Conservation (phyloP, 2,797 vertebrate genomes). For the Hemibagrus guttatus region DNA sequence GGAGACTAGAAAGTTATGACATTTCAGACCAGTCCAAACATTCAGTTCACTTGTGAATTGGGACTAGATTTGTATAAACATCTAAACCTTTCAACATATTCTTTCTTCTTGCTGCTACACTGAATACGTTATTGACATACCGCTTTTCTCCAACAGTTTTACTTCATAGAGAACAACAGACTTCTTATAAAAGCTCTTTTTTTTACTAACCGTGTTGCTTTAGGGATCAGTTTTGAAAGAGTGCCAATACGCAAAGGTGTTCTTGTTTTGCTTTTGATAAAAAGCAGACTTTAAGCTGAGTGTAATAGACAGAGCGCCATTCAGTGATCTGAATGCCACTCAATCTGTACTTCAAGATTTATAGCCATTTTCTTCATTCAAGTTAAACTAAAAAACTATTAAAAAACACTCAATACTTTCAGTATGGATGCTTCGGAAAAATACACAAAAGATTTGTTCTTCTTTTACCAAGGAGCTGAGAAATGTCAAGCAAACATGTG, state of each 20-base stretch:
- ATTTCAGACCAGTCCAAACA: background rate
- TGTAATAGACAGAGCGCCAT: background rate
- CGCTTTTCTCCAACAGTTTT: conserved; percentile 5
- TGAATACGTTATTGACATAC: background rate
- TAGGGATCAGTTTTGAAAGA: conserved; percentile 32
- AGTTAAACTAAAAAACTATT: background rate
- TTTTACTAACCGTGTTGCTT: conserved; percentile 36
- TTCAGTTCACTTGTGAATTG: background rate
- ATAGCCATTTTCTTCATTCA: background rate
- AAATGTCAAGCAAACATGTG: background rate
- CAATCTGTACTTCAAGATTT: background rate
- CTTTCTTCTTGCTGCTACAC: background rate
- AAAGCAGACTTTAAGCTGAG: background rate
- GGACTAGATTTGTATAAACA: background rate
- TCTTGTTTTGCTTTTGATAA: conserved; percentile 17
- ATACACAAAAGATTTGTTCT: background rate
- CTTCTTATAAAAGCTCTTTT: conserved; percentile 23
- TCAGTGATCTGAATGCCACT: too few species aligned
- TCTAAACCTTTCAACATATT: background rate
- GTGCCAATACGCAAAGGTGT: conserved; percentile 11
- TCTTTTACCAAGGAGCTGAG: background rate
- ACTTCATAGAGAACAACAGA: conserved; percentile 27
- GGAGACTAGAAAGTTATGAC: conserved; percentile 31
- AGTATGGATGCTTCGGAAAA: background rate
- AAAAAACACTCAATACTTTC: background rate